phyloP scores from a whole-genome alignment of 2,888 invertebrate species.

The Uropetala carovei region DNA sequence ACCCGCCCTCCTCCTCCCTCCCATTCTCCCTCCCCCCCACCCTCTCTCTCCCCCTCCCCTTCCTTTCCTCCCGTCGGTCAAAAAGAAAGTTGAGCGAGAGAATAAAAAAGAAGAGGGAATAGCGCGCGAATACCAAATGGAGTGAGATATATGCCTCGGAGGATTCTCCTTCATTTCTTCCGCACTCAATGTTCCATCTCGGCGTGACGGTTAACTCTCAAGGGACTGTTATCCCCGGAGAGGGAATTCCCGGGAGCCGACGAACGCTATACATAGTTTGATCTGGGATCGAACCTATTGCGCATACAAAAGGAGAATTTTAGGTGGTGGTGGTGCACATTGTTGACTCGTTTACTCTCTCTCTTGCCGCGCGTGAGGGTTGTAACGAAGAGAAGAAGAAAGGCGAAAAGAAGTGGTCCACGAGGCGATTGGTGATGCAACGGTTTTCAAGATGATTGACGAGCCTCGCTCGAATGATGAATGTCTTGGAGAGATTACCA shows the following conservation, averaged over 20 bases:
- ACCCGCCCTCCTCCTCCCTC: neutral
- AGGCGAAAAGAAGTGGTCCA: neutral
- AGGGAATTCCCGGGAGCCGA: neutral
- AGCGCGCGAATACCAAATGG: slow-evolving; percentile 31
- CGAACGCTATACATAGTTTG: neutral
- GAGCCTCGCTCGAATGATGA: slow-evolving; percentile 31
- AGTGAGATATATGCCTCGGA: slow-evolving; percentile 20
- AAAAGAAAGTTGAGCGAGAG: slow-evolving; percentile 29
- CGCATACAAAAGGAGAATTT: slow-evolving; percentile 6
- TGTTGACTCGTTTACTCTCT: neutral
- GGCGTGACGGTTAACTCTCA: neutral
- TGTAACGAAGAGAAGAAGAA: neutral
- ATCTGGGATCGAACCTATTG: slow-evolving; percentile 18
- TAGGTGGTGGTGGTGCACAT: slow-evolving; percentile 1
- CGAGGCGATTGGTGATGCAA: slow-evolving; percentile 43
- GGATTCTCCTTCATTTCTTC: neutral
- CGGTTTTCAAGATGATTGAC: slow-evolving; percentile 19
- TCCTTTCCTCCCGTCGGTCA: neutral
- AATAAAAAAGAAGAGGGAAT: neutral
- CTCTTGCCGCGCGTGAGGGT: neutral
- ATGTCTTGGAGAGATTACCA: slow-evolving; percentile 23
- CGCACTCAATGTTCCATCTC: neutral
- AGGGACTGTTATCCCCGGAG: slow-evolving; percentile 22
- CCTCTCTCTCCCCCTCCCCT: neutral
- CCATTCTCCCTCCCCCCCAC: neutral